Percentiles rank a stretch among this genome's conserved stretches.
These are phyloP conservation scores for Diabrotica balteata DNA, from an alignment of 2,888 invertebrate species.

Conservation along the genomic window DNA sequence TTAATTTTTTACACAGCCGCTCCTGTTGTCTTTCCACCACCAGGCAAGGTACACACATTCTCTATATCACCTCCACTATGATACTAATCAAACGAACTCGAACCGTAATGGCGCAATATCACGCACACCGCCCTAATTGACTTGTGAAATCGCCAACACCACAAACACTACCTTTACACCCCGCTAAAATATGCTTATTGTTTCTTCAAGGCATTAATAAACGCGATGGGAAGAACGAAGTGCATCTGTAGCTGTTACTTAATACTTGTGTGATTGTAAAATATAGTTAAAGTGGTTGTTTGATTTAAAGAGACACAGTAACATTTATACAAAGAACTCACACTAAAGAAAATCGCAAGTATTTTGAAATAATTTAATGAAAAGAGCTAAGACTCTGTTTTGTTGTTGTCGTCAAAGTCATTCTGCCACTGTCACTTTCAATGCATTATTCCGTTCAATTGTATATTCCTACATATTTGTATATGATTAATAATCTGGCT, in stretches of 20 bases:
- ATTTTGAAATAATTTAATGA: too few relatives aligned
- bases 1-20: neutral
- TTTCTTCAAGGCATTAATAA: slow-evolving; percentile 39
- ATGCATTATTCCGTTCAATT: too few relatives aligned
- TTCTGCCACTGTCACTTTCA: too few relatives aligned
- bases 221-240: neutral
- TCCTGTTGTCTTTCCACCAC: slow-evolving; percentile 21
- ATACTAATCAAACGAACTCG: slow-evolving; percentile 37
- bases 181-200: slow-evolving; percentile 50
- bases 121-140: slow-evolving; percentile 59
- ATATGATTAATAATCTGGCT: too few relatives aligned
- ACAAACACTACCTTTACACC: slow-evolving; percentile 36
- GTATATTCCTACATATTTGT: too few relatives aligned
- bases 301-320: too few relatives aligned
- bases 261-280: neutral
- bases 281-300: too few relatives aligned
- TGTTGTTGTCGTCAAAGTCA: too few relatives aligned
- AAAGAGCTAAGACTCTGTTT: too few relatives aligned
- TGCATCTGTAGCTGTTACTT: neutral
- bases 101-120: slow-evolving; percentile 55
- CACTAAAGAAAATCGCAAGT: too few relatives aligned
- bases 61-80: slow-evolving; percentile 42
- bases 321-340: too few relatives aligned
- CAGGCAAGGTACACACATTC: slow-evolving; percentile 27
- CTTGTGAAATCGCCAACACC: slow-evolving; percentile 57